Evolutionary conservation across 2,113 vertebrate species (phyloP), one percentile per base, ranked within the genome.

Genomic region (Progne subis): DNA sequence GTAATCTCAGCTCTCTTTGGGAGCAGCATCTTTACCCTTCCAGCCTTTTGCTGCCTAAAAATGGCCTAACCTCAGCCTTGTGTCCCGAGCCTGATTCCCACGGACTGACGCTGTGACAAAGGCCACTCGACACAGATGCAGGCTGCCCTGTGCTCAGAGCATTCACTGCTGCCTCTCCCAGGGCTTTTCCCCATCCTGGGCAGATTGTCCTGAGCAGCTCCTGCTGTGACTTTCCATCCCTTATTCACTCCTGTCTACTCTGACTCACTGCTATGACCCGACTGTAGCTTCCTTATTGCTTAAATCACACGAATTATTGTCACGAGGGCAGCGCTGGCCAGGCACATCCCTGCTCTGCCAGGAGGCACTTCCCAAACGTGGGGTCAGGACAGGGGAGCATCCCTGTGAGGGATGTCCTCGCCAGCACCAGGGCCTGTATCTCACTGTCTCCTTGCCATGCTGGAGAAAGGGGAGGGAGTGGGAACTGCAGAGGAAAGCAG

Each of bases 121-220:
- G 69, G 34, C 29, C 44, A 1, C 68, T 32, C 0, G 1, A 31
- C 10, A 8, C 15, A 3, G 2, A 1, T 1, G 13, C 56, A 53
- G 43, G 11, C 31, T 72, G 82, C 50, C 29, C 43, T 50, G 53
- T 55, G 39, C 59, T 57, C 19, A 1, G 16, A 2, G 85, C 4
- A 7, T n/a, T 80, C 67, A 0, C 53, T 24, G 39, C 19, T 75
- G 53, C 43, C 29, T 26, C 82, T 64, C 43, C 2, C 3, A 1
- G 25, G 8, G 14, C 26, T 43, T 16, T 23, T 71, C 31, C 41
- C 53, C 49, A 18, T 3, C 20, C 0, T 2, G 59, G 28, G 26
- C 44, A 81, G 20, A 13, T 72, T 41, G 57, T 94, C 37, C 46
- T 43, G 53, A 65, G 53, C 37, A 88, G 1, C 55, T 55, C 80